Evolutionary conservation across 2,888 invertebrate species (phyloP).

Genomic region (Synanthedon tipuliformis): DNA sequence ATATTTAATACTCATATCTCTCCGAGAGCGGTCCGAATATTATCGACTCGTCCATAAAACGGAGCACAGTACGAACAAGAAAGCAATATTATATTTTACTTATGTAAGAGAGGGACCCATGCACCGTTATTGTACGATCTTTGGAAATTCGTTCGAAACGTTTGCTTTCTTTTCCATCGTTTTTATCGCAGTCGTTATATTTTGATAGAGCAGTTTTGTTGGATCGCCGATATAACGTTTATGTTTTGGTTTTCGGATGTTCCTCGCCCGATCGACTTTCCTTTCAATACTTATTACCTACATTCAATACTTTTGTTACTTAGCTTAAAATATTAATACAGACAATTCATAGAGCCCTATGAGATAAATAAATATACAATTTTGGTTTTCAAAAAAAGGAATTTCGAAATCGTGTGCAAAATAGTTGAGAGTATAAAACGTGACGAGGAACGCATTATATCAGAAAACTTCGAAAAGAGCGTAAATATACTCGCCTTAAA

Average conservation of each 20-base stretch:
- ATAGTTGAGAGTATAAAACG: not conserved
- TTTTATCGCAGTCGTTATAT: conserved; percentile 68
- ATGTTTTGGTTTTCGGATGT: conserved; percentile 56
- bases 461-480: conserved; percentile 18
- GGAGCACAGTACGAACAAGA: conserved; percentile 49
- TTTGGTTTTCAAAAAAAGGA: too few species aligned
- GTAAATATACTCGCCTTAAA: conserved; percentile 49
- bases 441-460: conserved; percentile 15
- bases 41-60: conserved; percentile 64
- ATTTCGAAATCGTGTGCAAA: too few species aligned
- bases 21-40: conserved; percentile 53
- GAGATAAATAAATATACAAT: too few species aligned
- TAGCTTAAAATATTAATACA: too few species aligned
- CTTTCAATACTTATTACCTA: conserved; percentile 14
- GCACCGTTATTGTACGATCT: conserved; percentile 56
- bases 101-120: conserved; percentile 40
- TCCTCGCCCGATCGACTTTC: conserved; percentile 28
- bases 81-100: conserved; percentile 26
- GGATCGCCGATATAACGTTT: conserved; percentile 66
- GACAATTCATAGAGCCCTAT: too few species aligned
- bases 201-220: conserved; percentile 65
- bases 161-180: conserved; percentile 67
- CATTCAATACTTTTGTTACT: conserved; percentile 7
- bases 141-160: conserved; percentile 61
- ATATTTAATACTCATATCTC: conserved; percentile 65